These are phyloP conservation scores for Saimiri boliviensis DNA, from an alignment of 2,113 vertebrate genomes.

Conservation along the genomic window DNA sequence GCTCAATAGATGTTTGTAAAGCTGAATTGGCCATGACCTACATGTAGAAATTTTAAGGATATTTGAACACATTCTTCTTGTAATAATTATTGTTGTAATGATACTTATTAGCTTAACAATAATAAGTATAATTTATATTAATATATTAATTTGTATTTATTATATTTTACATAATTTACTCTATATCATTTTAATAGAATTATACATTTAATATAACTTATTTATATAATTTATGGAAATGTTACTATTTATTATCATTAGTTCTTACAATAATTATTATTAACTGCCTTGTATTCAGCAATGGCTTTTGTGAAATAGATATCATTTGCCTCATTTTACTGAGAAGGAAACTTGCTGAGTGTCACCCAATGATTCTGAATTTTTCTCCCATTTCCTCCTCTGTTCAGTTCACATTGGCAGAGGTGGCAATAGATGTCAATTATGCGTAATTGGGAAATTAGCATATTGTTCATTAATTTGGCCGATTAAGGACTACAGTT, in stretches of 20 bases:
- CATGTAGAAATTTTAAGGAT: not conserved
- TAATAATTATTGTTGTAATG: not conserved
- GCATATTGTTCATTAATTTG: not conserved
- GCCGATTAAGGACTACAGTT: not conserved
- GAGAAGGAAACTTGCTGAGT: not conserved
- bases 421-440: not conserved
- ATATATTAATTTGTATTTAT: not conserved
- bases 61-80: not conserved
- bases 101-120: not conserved
- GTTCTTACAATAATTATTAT: not conserved
- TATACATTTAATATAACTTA: not conserved
- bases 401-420: not conserved
- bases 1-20: not conserved
- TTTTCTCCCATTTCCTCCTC: not conserved
- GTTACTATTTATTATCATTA: not conserved
- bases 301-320: not conserved
- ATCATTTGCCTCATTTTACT: not conserved
- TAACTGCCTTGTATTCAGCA: not conserved
- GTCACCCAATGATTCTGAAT: not conserved
- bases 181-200: not conserved
- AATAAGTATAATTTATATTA: not conserved
- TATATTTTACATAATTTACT: not conserved
- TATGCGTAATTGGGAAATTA: not conserved
- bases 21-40: not conserved
- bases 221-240: not conserved